Conservation (phyloP, 2,797 vertebrate species). For the Myotis vivesi region DNA sequence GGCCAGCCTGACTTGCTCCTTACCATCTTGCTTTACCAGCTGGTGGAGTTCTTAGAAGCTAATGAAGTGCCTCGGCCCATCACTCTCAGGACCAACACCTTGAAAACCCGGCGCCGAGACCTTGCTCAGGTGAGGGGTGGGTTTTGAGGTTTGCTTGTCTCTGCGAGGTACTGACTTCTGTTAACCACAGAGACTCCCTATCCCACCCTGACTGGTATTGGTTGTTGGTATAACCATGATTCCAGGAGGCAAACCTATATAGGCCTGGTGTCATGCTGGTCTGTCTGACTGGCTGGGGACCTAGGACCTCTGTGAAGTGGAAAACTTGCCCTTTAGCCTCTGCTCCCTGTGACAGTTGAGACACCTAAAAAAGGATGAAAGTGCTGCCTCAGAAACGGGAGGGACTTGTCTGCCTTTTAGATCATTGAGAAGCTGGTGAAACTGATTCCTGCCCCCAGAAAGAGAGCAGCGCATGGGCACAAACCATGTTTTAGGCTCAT, state of each 20-base stretch:
- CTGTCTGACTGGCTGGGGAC: not conserved
- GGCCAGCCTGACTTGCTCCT: not conserved
- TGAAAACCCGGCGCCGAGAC: conserved; percentile 96
- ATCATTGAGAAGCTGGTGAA: not conserved
- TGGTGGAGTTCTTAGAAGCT: conserved; percentile 96
- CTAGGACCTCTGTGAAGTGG: not conserved
- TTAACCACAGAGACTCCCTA: not conserved
- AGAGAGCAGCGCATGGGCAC: not conserved
- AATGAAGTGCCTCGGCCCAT: conserved; percentile 96
- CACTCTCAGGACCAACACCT: conserved; percentile 96
- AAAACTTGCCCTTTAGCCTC: not conserved
- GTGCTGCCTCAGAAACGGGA: not conserved
- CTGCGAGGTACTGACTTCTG: not conserved
- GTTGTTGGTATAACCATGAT: not conserved
- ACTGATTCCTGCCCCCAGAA: not conserved
- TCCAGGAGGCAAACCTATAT: not conserved
- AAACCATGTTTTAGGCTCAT: not conserved
- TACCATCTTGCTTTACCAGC: conserved; percentile 79
- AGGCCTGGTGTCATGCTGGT: not conserved
- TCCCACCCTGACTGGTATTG: not conserved
- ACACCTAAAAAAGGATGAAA: not conserved
- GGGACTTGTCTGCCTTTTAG: not conserved
- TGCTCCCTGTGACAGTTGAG: not conserved
- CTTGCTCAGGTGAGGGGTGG: conserved; percentile 91
- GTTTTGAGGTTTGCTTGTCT: not conserved